Conservation (phyloP, 1,140 invertebrate species). For the Pseudomyrmex gracilis region DNA sequence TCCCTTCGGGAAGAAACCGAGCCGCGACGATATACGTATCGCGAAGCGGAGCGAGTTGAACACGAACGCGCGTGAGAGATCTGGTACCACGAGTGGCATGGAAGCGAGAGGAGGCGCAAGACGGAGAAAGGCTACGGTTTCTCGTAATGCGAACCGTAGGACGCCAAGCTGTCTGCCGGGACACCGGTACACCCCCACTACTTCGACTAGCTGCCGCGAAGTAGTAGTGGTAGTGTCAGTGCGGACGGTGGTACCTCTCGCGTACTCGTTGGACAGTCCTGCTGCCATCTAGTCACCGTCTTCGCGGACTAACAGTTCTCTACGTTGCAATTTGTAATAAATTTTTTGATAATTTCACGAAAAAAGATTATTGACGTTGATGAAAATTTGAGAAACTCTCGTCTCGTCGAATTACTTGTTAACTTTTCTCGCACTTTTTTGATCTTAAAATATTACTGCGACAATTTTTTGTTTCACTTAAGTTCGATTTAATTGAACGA, state of each 20-base stretch:
- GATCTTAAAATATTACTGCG: not conserved
- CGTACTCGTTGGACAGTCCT: conserved; percentile 6
- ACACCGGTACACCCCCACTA: conserved; percentile 79
- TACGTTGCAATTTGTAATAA: not conserved
- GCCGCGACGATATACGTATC: not conserved
- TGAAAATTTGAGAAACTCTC: not conserved
- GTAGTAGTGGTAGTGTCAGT: conserved; percentile 33
- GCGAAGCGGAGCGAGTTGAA: conserved; percentile 23
- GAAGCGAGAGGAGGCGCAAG: conserved; percentile 71
- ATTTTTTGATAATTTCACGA: not conserved
- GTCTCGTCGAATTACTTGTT: not conserved
- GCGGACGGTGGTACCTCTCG: conserved; percentile 24
- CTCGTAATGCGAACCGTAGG: conserved; percentile 83
- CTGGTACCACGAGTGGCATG: conserved; percentile 50
- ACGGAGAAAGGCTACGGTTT: conserved; percentile 82
- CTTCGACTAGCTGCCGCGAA: conserved; percentile 41
- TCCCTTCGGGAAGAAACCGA: conserved; percentile 44
- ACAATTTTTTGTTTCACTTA: not conserved
- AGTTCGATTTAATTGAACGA: not conserved
- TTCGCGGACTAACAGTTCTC: not conserved
- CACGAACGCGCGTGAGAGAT: conserved; percentile 17
- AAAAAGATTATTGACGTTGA: not conserved
- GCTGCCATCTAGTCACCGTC: conserved; percentile 44
- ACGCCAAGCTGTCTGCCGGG: conserved; percentile 86
- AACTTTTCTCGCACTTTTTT: not conserved